Conservation (phyloP, 64 coral and sea anemone genomes). For the Stichodactyla helianthus region DNA sequence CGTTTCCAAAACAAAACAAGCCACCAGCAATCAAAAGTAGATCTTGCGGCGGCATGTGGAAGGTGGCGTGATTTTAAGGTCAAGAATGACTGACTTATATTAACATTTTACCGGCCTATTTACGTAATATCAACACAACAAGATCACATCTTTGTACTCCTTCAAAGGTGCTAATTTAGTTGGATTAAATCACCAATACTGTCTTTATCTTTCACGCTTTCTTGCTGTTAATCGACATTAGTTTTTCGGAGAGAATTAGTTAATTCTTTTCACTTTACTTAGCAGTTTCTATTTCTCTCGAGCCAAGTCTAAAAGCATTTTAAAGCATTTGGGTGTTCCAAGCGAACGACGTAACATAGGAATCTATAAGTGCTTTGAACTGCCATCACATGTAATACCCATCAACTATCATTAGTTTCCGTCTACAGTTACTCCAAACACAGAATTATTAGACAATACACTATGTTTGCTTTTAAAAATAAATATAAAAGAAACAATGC, state of each 20-base stretch:
- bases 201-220: neutral
- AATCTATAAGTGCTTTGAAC: neutral
- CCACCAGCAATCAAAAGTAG: neutral
- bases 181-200: neutral
- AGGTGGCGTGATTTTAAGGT: neutral
- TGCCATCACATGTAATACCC: neutral
- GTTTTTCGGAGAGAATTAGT: neutral
- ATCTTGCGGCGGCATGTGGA: neutral
- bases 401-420: neutral
- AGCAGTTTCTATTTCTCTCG: neutral
- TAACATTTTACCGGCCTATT: neutral
- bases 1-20: neutral
- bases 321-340: neutral
- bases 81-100: neutral
- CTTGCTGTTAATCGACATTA: neutral
- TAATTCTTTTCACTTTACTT: neutral
- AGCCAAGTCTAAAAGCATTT: neutral
- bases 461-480: neutral
- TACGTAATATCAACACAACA: neutral
- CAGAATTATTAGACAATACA: neutral
- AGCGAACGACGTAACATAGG: neutral
- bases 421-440: neutral
- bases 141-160: neutral
- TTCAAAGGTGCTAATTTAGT: neutral
- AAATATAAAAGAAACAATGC: neutral